phyloP scores from a whole-genome alignment of 2,113 vertebrate genomes.

The Cariama cristata region DNA sequence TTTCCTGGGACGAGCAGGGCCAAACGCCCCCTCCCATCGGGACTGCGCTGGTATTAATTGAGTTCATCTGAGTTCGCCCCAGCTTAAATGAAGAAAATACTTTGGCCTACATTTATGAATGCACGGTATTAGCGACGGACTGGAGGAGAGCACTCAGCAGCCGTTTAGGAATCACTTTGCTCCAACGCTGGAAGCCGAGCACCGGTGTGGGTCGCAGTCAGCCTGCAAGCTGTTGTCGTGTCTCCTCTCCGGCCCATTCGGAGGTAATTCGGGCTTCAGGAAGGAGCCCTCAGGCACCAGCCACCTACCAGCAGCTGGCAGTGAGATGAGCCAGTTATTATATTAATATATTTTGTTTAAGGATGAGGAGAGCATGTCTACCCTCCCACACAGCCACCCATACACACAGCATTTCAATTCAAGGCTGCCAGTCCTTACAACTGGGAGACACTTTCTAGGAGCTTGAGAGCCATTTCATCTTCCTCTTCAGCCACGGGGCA shows the following conservation, averaged over 20 bases:
- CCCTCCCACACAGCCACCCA: background rate
- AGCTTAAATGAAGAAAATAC: background rate
- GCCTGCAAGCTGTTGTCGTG: background rate
- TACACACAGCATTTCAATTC: rapidly evolving
- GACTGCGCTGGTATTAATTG: background rate
- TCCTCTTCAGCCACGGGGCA: background rate
- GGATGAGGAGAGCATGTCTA: background rate
- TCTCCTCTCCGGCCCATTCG: background rate
- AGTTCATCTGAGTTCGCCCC: background rate
- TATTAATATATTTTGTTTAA: background rate
- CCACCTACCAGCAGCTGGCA: background rate
- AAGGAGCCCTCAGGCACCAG: background rate
- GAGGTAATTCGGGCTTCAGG: rapidly evolving
- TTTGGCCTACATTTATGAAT: no score
- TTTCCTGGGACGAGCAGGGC: background rate
- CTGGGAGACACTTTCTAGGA: background rate
- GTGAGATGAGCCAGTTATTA: background rate
- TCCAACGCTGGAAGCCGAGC: background rate
- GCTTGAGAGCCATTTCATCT: background rate
- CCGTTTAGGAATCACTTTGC: background rate
- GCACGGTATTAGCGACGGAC: rapidly evolving
- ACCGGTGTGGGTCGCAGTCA: rapidly evolving
- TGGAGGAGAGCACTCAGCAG: background rate
- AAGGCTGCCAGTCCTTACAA: background rate
- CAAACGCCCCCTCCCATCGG: background rate